Evolutionary conservation across 2,113 vertebrate species (phyloP).

Genomic region (Amblyopsis rosae): DNA sequence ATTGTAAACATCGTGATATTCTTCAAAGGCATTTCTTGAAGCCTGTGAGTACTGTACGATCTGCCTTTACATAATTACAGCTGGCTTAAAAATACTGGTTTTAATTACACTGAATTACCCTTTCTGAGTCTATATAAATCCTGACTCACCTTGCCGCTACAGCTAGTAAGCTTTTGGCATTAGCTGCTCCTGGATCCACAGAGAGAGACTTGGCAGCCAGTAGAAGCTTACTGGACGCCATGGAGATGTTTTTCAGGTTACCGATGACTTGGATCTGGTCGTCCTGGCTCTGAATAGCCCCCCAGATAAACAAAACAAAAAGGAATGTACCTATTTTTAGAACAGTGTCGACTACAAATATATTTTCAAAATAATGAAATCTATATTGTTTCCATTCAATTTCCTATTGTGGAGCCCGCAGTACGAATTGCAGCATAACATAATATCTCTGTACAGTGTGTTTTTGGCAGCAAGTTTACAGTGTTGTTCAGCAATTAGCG

Average conservation of each 20-base stretch:
- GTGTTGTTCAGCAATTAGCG: neutral
- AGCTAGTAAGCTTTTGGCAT: slow-evolving; percentile 95
- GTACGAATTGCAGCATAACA: too few species aligned
- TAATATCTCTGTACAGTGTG: neutral
- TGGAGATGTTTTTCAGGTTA: slow-evolving; percentile 98
- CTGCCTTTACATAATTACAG: too few species aligned
- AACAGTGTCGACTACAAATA: neutral
- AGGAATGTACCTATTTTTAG: slow-evolving; percentile 7
- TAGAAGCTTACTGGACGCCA: slow-evolving; percentile 97
- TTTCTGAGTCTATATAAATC: neutral
- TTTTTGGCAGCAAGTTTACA: neutral
- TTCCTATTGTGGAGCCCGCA: too few species aligned
- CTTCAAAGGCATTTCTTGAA: too few species aligned
- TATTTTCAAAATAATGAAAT: neutral
- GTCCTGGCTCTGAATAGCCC: slow-evolving; percentile 86
- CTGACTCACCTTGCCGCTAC: slow-evolving; percentile 90
- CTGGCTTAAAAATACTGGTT: too few species aligned
- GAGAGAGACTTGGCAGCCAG: slow-evolving; percentile 98
- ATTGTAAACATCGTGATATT: too few species aligned
- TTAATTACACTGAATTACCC: neutral
- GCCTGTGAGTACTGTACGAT: too few species aligned
- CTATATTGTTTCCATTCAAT: neutral
- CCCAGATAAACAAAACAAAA: slow-evolving; percentile 7
- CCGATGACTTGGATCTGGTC: slow-evolving; percentile 98
- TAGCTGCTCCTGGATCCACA: slow-evolving; percentile 95